Percentiles rank a stretch among this genome's conserved stretches.
Conservation (phyloP, 2,797 vertebrate species). For the Urocyon cinereoargenteus region DNA sequence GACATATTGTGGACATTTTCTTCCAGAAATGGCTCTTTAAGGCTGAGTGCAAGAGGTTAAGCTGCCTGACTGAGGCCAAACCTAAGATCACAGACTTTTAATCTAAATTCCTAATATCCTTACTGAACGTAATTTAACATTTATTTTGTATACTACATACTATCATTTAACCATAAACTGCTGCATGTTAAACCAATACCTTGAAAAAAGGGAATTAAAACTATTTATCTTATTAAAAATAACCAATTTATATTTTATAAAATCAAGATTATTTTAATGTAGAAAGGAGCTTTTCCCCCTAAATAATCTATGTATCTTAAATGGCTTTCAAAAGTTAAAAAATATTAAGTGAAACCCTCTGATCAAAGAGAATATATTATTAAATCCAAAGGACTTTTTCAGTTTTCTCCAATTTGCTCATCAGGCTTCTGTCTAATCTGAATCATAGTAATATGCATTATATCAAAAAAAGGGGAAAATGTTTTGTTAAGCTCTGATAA, state of each 20-base stretch:
- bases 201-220: not conserved
- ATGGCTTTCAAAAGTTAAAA: constrained; percentile 61
- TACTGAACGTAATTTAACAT: constrained; percentile 72
- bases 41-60: constrained; percentile 91
- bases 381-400: constrained; percentile 54
- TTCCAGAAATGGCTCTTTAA: constrained; percentile 89
- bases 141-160: constrained; percentile 47
- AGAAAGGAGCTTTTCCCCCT: not conserved
- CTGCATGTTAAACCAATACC: constrained; percentile 33
- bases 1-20: constrained; percentile 91
- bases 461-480: not conserved
- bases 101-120: constrained; percentile 71
- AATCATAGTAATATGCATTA: constrained; percentile 53
- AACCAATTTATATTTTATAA: constrained; percentile 56
- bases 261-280: constrained; percentile 68
- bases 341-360: constrained; percentile 47
- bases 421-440: constrained; percentile 3
- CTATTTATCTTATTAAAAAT: constrained; percentile 17
- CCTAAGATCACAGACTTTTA: constrained; percentile 71
- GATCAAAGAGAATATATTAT: constrained; percentile 64
- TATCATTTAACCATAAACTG: constrained; percentile 42
- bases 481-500: constrained; percentile 68
- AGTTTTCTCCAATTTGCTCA: constrained; percentile 69
- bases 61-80: constrained; percentile 86
- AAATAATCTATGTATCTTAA: constrained; percentile 56